A percentile compares a stretch with the other conserved stretches of the same genome.
Evolutionary conservation across 2,797 vertebrate genomes (phyloP).

Genomic region (Microhierax caerulescens): DNA sequence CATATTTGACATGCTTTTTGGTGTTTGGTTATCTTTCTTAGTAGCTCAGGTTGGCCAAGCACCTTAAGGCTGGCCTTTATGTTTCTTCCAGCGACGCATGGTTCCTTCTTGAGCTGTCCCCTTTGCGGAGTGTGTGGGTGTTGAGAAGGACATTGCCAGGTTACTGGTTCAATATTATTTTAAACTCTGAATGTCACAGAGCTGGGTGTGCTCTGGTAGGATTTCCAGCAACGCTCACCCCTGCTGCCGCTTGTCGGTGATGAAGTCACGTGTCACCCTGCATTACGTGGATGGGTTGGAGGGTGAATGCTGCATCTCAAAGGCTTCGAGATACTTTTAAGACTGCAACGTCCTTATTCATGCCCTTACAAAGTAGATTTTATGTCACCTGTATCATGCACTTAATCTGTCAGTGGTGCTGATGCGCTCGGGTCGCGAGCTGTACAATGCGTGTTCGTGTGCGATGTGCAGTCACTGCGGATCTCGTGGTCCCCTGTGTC

Average conservation of each 20-base stretch:
- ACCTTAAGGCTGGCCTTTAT: too few species aligned
- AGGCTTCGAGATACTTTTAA: neutral
- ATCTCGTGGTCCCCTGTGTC: neutral
- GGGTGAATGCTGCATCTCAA: neutral
- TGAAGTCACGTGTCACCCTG: too few species aligned
- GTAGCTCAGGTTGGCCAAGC: neutral
- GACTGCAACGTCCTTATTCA: neutral
- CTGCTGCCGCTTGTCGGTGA: neutral
- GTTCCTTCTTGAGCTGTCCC: neutral
- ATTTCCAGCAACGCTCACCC: neutral
- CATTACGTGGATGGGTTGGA: neutral
- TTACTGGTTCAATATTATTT: neutral
- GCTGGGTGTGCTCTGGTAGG: neutral
- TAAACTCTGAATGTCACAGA: neutral
- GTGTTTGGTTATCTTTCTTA: neutral
- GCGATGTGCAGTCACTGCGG: accelerated
- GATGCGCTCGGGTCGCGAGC: neutral
- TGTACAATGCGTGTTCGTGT: too few species aligned
- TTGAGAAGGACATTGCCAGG: neutral
- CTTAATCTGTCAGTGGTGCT: too few species aligned
- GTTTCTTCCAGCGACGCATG: too few species aligned
- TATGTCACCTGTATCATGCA: too few species aligned
- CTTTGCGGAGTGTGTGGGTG: accelerated
- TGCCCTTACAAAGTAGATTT: neutral
- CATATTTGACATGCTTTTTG: neutral